phyloP scores from a whole-genome alignment of 2,888 invertebrate genomes.

The Deilephila elpenor region DNA sequence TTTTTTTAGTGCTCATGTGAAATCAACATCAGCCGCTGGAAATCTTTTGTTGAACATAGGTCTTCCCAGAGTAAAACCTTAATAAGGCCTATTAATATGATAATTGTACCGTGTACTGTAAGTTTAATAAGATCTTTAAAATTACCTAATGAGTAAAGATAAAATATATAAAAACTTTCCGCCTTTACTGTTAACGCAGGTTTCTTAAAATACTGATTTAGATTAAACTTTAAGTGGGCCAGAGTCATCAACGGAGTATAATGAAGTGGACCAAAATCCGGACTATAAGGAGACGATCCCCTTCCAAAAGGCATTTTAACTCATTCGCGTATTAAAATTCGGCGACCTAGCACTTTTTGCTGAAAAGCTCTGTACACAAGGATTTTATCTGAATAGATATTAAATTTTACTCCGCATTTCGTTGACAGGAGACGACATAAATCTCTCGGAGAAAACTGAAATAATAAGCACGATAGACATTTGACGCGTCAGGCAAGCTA shows the following conservation, averaged over 20 bases:
- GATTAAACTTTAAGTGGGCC: conserved; percentile 7
- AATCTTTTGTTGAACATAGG: too few species aligned
- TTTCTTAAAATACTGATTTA: not conserved
- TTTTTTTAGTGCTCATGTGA: too few species aligned
- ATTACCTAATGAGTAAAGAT: not conserved
- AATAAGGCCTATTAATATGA: too few species aligned
- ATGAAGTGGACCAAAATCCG: conserved; percentile 18
- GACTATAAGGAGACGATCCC: not conserved
- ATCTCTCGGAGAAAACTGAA: not conserved
- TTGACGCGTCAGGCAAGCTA: not conserved
- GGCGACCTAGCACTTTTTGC: conserved; percentile 7
- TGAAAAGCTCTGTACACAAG: conserved; percentile 15
- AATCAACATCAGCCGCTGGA: too few species aligned
- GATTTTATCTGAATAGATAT: conserved; percentile 21
- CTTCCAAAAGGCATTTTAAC: not conserved
- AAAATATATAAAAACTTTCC: not conserved
- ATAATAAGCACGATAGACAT: conserved; percentile 11
- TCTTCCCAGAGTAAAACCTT: too few species aligned
- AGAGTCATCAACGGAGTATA: conserved; percentile 12
- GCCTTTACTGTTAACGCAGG: not conserved
- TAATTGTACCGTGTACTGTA: too few species aligned
- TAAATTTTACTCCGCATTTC: conserved; percentile 12
- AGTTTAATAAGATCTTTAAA: too few species aligned
- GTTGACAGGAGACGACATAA: conserved; percentile 8
- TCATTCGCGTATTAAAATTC: conserved; percentile 22